Evolutionary conservation across 2,888 invertebrate species (phyloP), one percentile per base, ranked within the genome.

Genomic region (Frankliniella intonsa): DNA sequence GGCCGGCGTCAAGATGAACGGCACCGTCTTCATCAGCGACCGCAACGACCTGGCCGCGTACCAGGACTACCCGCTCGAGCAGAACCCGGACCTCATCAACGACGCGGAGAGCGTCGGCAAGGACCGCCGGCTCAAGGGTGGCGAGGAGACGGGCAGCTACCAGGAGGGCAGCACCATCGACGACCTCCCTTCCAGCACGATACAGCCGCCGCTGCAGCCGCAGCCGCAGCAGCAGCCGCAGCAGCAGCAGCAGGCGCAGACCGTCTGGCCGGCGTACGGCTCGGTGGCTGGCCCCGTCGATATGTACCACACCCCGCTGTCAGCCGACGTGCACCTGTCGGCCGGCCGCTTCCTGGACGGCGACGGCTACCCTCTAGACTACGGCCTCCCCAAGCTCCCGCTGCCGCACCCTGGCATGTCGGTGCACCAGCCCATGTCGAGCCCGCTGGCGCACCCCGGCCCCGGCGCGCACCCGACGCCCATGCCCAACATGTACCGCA

Each of bases 341-440:
- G 93, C 94, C 0, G 92, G 93, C 25, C 88, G 88, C 81, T 93
- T 94, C 87, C 88, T 94, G 85, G 93, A 94, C 85, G 91, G 91
- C 84, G 95, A 95, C 84, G 94, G 93, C n/a, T 93, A 93, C 86
- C 95, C 95, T 11, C 90, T 94, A 83, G 94, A 94, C 87, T 94
- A 93, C 85, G 94, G 94, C 27, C 88, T 94, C 80, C 94, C 94
- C 0, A 94, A 93, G 86, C 90, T 92, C 83, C 89, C 90, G 17
- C 89, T 88, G 85, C 88, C 90, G 83, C 88, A 89, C 50, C 84
- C 85, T 69, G 88, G 90, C 12, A 87, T 89, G 83, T 88, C 89
- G 25, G 89, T 89, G 0, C 88, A 83, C 27, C 82, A 88, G 84
- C 88, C 87, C 65, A 88, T 87, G 84, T 88, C 87, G 83, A 89